Evolutionary conservation across 2,797 vertebrate genomes (phyloP), one percentile per base, ranked within the genome.

Genomic region (Aselliscus stoliczkanus): DNA sequence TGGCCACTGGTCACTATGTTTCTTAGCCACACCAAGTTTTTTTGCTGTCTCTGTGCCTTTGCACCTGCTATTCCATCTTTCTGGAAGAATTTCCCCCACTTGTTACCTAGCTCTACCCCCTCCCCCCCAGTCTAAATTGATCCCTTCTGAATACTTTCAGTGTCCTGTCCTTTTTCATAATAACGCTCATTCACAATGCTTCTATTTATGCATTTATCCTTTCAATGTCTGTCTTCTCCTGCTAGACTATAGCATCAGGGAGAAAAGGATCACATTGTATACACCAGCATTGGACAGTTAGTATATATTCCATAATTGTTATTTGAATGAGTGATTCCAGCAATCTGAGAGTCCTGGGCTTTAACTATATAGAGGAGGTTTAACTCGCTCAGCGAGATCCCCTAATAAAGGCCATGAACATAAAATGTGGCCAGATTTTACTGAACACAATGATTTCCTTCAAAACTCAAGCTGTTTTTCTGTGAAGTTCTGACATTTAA

Each of bases 401-500:
- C 77, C 81, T 91, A 97, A 97, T 96, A 97, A 97, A 97, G 93
- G 87, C 60, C 91, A 97, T 97, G 97, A 98, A 97, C n/a, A 47
- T 95, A 93, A 98, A 98, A 94, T 92, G 79, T 79, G 60, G 92
- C 75, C 79, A 93, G 95, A 82, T 93, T 97, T 97, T 94, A 94
- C 86, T 92, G 93, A 97, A 88, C 39, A 97, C 92, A 97, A 83
- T 15, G 79, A 64, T 94, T 97, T 90, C 92, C 97, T 98, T 96
- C 89, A 97, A 95, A 95, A 96, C 67, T 58, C 96, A 94, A 96
- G 79, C 14, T 27, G 79, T 92, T 98, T 95, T 96, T 96, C 94
- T 96, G 89, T 6, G 67, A 15, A 25, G 47, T 91, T 84, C 7
- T 88, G 94, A 97, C 83, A 97, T 88, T 86, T 95, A 96, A 93